A percentile compares a stretch with the other conserved stretches of the same genome.
Evolutionary conservation across 1,140 invertebrate genomes (phyloP).

Genomic region (Zeugodacus cucurbitae): DNA sequence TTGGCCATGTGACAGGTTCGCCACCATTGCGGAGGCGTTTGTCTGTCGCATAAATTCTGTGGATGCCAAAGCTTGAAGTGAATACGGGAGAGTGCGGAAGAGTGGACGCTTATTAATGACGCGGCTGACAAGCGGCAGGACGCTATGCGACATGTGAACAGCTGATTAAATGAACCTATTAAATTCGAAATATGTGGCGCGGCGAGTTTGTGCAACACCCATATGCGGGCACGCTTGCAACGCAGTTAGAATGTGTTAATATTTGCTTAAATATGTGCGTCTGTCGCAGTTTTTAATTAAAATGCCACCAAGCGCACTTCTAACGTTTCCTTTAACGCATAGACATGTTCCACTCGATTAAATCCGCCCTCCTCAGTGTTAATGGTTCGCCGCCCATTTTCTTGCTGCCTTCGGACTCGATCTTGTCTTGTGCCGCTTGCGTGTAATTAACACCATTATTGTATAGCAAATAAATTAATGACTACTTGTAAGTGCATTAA

Average conservation of each 20-base stretch:
- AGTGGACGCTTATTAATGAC: background rate
- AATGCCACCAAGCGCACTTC: background rate
- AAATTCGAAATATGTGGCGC: background rate
- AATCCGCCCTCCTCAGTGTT: background rate
- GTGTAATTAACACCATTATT: constrained; percentile 2
- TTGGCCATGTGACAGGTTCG: background rate
- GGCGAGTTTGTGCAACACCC: background rate
- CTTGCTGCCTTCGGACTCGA: too few species aligned
- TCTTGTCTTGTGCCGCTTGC: background rate
- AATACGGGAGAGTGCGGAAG: too few species aligned
- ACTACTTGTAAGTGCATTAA: constrained; percentile 22
- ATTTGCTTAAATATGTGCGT: background rate
- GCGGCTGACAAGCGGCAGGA: background rate
- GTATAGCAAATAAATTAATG: constrained; percentile 22
- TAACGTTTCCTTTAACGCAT: background rate
- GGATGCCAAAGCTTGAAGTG: background rate
- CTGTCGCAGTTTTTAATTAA: background rate
- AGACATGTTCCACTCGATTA: background rate
- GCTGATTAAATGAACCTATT: background rate
- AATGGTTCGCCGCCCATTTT: background rate
- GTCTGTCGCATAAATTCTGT: background rate
- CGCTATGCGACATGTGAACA: background rate
- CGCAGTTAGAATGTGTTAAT: background rate
- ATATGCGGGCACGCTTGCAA: background rate
- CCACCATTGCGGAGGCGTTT: background rate